A percentile compares a stretch with the other conserved stretches of the same genome.
These are phyloP conservation scores for Hapalemur alaotrensis DNA, from an alignment of 2,797 vertebrate genomes.

Conservation along the genomic window DNA sequence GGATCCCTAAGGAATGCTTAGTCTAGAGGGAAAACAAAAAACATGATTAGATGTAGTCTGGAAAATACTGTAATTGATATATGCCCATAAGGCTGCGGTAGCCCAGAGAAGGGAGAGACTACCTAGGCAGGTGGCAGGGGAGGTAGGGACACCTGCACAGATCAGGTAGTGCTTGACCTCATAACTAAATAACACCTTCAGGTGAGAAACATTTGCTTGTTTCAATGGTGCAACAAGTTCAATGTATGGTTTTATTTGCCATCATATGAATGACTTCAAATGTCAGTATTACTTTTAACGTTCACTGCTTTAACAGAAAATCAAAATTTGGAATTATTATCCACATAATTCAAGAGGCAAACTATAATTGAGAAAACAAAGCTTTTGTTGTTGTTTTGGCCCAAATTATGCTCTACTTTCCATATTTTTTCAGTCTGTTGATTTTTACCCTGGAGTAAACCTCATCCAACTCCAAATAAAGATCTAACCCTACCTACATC, in stretches of 20 bases:
- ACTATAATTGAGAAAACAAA: neutral
- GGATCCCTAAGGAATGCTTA: neutral
- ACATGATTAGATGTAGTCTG: neutral
- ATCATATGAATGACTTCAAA: neutral
- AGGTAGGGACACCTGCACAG: rapidly evolving
- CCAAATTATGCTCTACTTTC: neutral
- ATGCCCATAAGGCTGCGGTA: neutral
- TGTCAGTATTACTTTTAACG: neutral
- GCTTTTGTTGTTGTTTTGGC: neutral
- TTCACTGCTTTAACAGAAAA: neutral
- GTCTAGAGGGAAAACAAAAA: neutral
- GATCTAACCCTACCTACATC: neutral
- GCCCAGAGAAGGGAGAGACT: neutral
- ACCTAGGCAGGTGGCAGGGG: neutral
- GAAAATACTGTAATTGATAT: neutral
- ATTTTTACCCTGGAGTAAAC: neutral
- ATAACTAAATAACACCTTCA: neutral
- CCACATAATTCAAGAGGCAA: neutral
- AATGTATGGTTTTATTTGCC: neutral
- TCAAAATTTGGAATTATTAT: neutral
- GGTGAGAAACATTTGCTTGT: neutral
- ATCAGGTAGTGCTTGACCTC: neutral
- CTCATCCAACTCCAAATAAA: neutral
- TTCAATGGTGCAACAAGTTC: neutral
- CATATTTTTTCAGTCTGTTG: neutral